Evolutionary conservation across 2,797 vertebrate species (phyloP).

Genomic region (Gypaetus barbatus): DNA sequence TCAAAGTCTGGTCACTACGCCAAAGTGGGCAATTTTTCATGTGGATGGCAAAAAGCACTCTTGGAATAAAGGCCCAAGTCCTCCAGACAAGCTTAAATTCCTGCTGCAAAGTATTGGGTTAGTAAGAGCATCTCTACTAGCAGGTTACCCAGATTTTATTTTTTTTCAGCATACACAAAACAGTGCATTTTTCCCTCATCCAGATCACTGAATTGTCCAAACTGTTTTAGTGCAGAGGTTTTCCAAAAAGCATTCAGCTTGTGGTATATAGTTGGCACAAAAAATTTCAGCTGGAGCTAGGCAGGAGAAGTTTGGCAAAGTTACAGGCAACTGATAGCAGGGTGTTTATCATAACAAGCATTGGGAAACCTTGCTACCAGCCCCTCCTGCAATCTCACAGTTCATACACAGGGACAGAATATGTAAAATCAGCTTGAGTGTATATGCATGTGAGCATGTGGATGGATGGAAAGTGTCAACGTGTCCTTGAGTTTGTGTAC

Average conservation of each 20-base stretch:
- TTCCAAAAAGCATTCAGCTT: neutral
- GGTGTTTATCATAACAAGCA: neutral
- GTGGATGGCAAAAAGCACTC: neutral
- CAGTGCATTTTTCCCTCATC: neutral
- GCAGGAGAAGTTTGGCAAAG: constrained; percentile 23
- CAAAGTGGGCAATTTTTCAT: neutral
- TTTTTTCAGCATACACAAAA: neutral
- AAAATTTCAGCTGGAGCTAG: constrained; percentile 22
- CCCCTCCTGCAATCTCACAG: constrained; percentile 5
- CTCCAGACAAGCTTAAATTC: neutral
- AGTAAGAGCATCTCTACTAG: neutral
- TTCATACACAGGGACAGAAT: neutral
- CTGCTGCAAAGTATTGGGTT: neutral
- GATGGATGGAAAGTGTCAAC: neutral
- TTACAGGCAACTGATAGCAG: neutral
- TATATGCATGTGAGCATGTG: neutral
- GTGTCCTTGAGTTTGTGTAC: accelerated
- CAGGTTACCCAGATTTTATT: neutral
- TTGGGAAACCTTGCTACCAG: neutral
- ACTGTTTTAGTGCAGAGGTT: neutral
- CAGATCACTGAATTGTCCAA: neutral
- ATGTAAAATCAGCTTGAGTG: neutral
- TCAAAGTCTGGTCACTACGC: neutral
- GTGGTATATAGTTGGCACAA: neutral
- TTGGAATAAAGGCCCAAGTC: neutral